Evolutionary conservation across 2,797 vertebrate species (phyloP).

Genomic region (Alectoris magna): DNA sequence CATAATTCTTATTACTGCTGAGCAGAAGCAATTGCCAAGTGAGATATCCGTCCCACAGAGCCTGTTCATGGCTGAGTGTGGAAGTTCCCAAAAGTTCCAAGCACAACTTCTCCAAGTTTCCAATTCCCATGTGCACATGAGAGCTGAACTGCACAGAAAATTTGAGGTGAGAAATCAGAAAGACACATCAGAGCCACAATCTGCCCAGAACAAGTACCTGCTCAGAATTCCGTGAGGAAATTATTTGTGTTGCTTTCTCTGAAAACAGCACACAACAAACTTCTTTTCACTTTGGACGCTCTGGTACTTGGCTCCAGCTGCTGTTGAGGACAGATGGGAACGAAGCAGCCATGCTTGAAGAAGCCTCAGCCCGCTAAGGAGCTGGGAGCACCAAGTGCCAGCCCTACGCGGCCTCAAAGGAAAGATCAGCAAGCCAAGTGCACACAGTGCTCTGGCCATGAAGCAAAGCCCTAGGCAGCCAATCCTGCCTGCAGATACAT

Average conservation of each 20-base stretch:
- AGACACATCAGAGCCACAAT: not conserved
- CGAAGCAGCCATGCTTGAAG: not conserved
- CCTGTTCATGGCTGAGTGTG: not conserved
- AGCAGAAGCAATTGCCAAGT: not conserved
- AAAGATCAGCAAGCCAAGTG: not conserved
- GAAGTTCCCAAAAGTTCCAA: not conserved
- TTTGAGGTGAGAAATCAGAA: not conserved
- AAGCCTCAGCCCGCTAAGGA: not conserved
- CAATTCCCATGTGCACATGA: accelerated
- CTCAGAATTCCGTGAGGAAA: conserved; percentile 57
- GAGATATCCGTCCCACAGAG: not conserved
- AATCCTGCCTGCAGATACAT: not conserved
- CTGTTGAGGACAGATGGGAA: conserved; percentile 47
- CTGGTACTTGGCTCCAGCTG: conserved; percentile 60
- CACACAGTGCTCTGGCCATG: not conserved
- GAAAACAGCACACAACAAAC: conserved; percentile 33
- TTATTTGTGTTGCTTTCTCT: conserved; percentile 68
- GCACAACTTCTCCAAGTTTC: not conserved
- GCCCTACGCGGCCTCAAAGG: conserved; percentile 17
- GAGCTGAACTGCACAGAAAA: not conserved
- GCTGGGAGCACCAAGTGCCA: not conserved
- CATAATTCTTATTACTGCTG: not conserved
- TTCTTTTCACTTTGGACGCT: conserved; percentile 24
- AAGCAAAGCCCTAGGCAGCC: not conserved
- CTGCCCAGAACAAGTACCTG: not conserved